Base-by-base conservation (phyloP, 2,888 invertebrate species). In the Galeopsomyia nigrocyanea region DNA sequence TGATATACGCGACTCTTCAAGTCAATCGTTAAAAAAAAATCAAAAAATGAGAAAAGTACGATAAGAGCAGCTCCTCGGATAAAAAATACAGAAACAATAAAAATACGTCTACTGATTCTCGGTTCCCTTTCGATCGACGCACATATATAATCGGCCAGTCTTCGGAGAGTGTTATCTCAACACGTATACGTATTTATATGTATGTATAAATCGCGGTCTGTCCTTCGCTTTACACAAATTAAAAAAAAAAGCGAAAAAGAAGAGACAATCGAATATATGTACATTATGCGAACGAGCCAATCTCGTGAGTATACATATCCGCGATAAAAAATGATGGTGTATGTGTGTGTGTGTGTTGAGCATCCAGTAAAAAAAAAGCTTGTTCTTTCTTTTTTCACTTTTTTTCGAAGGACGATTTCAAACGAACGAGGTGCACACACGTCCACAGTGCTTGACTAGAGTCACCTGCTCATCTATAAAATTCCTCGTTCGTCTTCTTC, bases 91-190 rank as follows among this genome's bases (percentile, higher is more conserved):
- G 14, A 21, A 67, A 62, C 39, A 5, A 56, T n/a, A 60, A 56
- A 49, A 17, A 58, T 62, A 61, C 16, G 22, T 22, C 49, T 49
- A 57, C 71, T 66, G 61, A 19, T 47, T 22, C 19, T 17, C 21
- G 2, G 31, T 31, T 55, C 46, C 50, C 26, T 39, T 58, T 62
- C 31, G 50, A 68, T 72, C 68, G 63, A 68, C 63, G 58, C 63
- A 49, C 60, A 19, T 58, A n/a, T n/a, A n/a, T n/a, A n/a, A n/a
- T n/a, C 31, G 31, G 68, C 51, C 65, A 68, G 73, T 65, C 64
- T 64, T 68, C 60, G 56, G 39, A 64, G 60, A 58, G 60, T 60
- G n/a, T n/a, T n/a, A n/a, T 68, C 46, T 31, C 31, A 31, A 31
- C 31, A 31, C 31, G 31, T 31, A 31, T 31, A 31, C 31, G 31